Percentiles rank a stretch among this genome's conserved stretches.
phyloP scores from a whole-genome alignment of 2,113 vertebrate species.

The Cinclus mexicanus region DNA sequence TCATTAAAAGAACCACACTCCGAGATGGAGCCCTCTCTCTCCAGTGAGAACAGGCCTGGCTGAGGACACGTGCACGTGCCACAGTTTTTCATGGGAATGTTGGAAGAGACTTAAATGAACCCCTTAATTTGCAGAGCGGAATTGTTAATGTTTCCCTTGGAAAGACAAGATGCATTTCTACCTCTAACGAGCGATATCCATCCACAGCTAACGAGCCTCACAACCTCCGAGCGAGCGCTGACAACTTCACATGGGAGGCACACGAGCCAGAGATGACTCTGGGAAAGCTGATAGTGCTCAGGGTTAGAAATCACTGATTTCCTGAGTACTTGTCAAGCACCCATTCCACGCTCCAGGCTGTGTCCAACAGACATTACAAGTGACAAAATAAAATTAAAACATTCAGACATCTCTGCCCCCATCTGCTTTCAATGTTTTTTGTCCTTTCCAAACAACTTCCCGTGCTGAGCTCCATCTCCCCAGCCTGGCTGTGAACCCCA shows the following conservation, averaged over 20 bases:
- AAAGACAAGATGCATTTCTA: neutral
- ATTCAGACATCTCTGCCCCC: neutral
- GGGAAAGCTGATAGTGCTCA: neutral
- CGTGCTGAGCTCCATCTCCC: neutral
- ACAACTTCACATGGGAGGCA: neutral
- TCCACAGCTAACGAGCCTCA: constrained; percentile 35
- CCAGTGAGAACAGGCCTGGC: neutral
- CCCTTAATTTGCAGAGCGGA: constrained; percentile 28
- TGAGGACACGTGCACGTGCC: neutral
- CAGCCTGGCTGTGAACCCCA: neutral
- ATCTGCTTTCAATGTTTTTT: neutral
- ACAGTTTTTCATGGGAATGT: neutral
- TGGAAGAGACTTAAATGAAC: constrained; percentile 35
- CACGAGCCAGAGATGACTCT: neutral
- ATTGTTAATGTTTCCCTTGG: constrained; percentile 27
- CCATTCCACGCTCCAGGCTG: neutral
- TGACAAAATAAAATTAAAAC: constrained; percentile 11
- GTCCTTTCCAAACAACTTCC: neutral
- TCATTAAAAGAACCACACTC: constrained; percentile 18
- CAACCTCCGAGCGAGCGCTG: neutral
- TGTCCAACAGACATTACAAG: neutral
- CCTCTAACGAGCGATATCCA: constrained; percentile 20
- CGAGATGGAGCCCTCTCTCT: neutral
- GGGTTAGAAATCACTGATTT: constrained; percentile 4
- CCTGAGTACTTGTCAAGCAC: neutral